These are phyloP conservation scores for Euthynnus affinis DNA, from an alignment of 2,797 vertebrate species.

Conservation along the genomic window DNA sequence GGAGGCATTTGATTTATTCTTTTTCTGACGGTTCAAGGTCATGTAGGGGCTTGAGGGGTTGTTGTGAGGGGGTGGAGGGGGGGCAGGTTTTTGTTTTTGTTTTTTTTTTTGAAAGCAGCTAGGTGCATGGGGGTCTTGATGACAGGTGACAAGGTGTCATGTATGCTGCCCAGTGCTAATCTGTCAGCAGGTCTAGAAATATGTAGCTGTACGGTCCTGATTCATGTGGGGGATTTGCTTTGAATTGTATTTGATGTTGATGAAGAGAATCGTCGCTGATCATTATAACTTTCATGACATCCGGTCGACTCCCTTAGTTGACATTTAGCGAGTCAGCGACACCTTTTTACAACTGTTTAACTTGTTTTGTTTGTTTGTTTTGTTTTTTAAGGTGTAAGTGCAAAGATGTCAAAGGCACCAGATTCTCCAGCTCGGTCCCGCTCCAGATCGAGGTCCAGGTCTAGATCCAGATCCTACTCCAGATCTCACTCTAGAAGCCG, in stretches of 20 bases:
- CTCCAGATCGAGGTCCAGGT: slow-evolving; percentile 92
- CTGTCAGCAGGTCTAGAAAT: slow-evolving; percentile 44
- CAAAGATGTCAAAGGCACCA: slow-evolving; percentile 94
- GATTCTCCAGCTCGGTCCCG: slow-evolving; percentile 93
- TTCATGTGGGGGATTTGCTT: neutral
- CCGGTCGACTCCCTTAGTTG: neutral
- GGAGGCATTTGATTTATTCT: slow-evolving; percentile 32
- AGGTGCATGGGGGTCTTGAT: slow-evolving; percentile 8
- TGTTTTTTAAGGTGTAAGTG: slow-evolving; percentile 40
- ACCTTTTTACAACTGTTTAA: neutral
- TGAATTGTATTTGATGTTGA: neutral
- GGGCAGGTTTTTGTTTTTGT: too few species aligned
- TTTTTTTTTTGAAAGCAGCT: neutral
- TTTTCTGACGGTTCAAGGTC: slow-evolving; percentile 46
- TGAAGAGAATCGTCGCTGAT: neutral
- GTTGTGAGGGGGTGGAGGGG: too few species aligned
- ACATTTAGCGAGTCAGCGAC: neutral
- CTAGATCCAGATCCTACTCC: slow-evolving; percentile 94
- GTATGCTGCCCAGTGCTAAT: neutral
- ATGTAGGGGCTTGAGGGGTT: slow-evolving; percentile 2
- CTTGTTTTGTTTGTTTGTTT: slow-evolving; percentile 5
- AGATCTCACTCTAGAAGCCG: slow-evolving; percentile 94
- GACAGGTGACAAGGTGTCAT: slow-evolving; percentile 27
- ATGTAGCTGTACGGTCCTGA: neutral
- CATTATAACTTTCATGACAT: slow-evolving; percentile 1